Percentiles rank a stretch among this genome's conserved stretches.
phyloP scores from a whole-genome alignment of 2,113 vertebrate genomes.

The Crotophaga sulcirostris region DNA sequence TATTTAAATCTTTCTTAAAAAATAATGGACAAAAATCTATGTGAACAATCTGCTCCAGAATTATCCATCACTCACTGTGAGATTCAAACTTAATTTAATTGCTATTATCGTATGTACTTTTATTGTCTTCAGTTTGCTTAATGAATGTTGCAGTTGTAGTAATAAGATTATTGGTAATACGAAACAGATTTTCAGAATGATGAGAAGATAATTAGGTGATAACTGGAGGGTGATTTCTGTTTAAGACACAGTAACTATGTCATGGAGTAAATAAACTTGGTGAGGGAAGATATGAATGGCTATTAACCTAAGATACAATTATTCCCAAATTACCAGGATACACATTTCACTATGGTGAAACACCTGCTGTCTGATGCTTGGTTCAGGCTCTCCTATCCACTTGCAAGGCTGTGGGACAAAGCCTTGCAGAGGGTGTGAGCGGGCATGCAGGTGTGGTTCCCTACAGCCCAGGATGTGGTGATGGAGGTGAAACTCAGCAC shows the following conservation, averaged over 20 bases:
- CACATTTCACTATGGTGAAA: background rate
- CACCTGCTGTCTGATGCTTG: background rate
- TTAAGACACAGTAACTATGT: constrained; percentile 35
- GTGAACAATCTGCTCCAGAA: constrained; percentile 2
- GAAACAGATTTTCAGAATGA: constrained; percentile 65
- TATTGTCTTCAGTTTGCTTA: constrained; percentile 55
- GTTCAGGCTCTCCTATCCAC: background rate
- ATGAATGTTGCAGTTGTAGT: constrained; percentile 60
- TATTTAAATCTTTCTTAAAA: constrained; percentile 16
- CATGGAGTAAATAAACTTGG: constrained; percentile 28
- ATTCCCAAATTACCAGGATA: background rate
- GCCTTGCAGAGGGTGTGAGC: background rate
- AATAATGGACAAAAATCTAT: background rate
- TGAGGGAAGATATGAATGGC: background rate
- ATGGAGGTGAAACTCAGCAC: background rate
- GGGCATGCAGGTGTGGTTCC: background rate
- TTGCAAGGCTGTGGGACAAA: background rate
- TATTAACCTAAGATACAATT: background rate
- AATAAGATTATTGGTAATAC: constrained; percentile 66
- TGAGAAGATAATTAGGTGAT: constrained; percentile 71
- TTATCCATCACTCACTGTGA: constrained; percentile 22
- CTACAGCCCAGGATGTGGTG: background rate
- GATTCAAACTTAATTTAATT: constrained; percentile 58
- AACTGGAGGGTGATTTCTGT: constrained; percentile 62
- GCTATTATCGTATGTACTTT: constrained; percentile 50